Evolutionary conservation across 2,797 vertebrate species (phyloP).

Genomic region (Pantherophis alleghaniensis): DNA sequence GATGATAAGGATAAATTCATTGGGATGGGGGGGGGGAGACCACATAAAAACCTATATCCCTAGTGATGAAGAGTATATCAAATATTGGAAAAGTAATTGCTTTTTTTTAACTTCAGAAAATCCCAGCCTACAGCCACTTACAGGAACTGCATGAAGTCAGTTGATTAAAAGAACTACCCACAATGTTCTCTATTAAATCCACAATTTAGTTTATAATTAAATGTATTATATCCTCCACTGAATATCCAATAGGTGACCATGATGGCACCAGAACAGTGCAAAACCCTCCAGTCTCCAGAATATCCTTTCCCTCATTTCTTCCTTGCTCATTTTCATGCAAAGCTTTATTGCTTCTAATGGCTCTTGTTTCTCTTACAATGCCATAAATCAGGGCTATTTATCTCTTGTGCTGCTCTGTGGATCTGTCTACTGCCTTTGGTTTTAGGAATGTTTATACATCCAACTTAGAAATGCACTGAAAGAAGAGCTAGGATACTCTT

Average conservation of each 20-base stretch:
- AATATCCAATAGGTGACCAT: background rate
- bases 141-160: background rate
- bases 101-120: background rate
- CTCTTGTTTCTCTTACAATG: background rate
- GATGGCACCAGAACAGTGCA: background rate
- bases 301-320: background rate
- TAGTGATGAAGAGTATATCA: background rate
- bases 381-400: background rate
- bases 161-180: background rate
- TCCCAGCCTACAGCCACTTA: too few species aligned
- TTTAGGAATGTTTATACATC: background rate
- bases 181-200: background rate
- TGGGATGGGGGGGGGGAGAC: background rate
- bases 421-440: background rate
- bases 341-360: background rate
- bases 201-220: background rate
- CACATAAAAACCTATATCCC: background rate
- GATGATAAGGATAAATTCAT: background rate
- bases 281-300: background rate
- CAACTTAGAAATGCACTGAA: background rate
- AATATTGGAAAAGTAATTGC: background rate
- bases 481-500: background rate
- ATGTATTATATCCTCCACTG: background rate
- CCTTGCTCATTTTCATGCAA: background rate
- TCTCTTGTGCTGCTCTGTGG: background rate